phyloP scores from a whole-genome alignment of 2,797 vertebrate genomes.

The Gobionotothen gibberifrons region DNA sequence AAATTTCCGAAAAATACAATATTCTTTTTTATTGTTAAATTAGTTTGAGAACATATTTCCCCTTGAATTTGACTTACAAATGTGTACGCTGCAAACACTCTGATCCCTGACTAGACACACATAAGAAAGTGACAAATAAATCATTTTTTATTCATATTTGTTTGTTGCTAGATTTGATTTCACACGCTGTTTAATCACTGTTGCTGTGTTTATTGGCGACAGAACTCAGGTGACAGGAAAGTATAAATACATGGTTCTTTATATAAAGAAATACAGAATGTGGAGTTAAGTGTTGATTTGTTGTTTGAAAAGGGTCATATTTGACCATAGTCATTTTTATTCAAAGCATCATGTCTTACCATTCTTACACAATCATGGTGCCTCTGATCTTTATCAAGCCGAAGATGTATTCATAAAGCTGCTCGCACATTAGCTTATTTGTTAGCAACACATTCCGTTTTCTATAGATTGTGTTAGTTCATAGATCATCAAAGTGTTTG shows the following conservation, averaged over 20 bases:
- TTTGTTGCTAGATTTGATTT: slow-evolving; percentile 7
- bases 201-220: slow-evolving; percentile 25
- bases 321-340: not conserved
- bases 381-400: not conserved
- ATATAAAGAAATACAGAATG: not conserved
- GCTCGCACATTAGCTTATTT: not conserved
- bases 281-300: too few species aligned
- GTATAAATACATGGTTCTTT: not conserved
- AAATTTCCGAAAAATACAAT: not conserved
- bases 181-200: slow-evolving; percentile 7
- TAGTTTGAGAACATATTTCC: not conserved
- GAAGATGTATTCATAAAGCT: not conserved
- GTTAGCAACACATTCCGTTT: slow-evolving; percentile 6
- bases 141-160: not conserved
- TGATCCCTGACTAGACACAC: not conserved
- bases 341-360: not conserved
- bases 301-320: not conserved
- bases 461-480: not conserved
- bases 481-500: slow-evolving; percentile 4
- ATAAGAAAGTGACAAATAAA: not conserved
- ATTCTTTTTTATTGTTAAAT: not conserved
- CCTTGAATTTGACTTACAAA: not conserved
- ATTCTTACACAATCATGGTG: not conserved
- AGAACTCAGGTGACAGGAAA: not conserved
- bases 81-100: not conserved